phyloP scores from a whole-genome alignment of 2,113 vertebrate species.

The Syngnathoides biaculeatus region DNA sequence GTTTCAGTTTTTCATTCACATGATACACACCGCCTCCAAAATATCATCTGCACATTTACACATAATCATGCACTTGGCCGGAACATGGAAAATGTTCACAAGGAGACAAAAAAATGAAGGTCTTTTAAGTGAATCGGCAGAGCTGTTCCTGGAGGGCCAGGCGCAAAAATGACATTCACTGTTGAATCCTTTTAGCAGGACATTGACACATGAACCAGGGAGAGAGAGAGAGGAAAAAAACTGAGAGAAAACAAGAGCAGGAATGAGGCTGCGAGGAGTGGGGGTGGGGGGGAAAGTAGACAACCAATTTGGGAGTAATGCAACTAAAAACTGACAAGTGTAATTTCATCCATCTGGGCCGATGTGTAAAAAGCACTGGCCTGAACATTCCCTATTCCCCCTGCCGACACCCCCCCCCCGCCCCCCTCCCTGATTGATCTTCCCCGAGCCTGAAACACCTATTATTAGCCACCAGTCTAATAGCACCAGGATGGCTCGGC shows the following conservation, averaged over 20 bases:
- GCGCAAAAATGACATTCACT: conserved; percentile 73
- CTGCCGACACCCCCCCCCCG: no score
- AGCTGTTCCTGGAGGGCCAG: conserved; percentile 46
- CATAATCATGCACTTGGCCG: conserved; percentile 17
- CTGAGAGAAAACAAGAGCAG: conserved; percentile 23
- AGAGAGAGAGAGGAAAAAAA: conserved; percentile 44
- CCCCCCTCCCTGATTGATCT: conserved; percentile 82
- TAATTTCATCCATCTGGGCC: conserved; percentile 83
- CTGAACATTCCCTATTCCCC: conserved; percentile 78
- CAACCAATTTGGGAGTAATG: conserved; percentile 82
- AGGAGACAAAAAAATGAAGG: conserved; percentile 42
- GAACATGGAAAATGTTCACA: conserved; percentile 36
- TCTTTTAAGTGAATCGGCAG: conserved; percentile 58
- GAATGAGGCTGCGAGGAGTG: conserved; percentile 12
- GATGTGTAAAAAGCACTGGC: conserved; percentile 80
- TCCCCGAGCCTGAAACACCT: conserved; percentile 81
- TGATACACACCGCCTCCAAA: conserved; percentile 13
- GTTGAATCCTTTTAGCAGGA: conserved; percentile 77
- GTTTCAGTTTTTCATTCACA: conserved; percentile 20
- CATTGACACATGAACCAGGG: conserved; percentile 76
- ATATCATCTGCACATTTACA: conserved; percentile 20
- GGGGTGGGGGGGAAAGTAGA: conserved; percentile 65
- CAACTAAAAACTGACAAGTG: conserved; percentile 84
- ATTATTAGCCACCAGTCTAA: conserved; percentile 84
- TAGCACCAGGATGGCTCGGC: conserved; percentile 83